These are phyloP conservation scores for Acanthococcus lagerstroemiae DNA, from an alignment of 2,888 invertebrate species.

Conservation along the genomic window DNA sequence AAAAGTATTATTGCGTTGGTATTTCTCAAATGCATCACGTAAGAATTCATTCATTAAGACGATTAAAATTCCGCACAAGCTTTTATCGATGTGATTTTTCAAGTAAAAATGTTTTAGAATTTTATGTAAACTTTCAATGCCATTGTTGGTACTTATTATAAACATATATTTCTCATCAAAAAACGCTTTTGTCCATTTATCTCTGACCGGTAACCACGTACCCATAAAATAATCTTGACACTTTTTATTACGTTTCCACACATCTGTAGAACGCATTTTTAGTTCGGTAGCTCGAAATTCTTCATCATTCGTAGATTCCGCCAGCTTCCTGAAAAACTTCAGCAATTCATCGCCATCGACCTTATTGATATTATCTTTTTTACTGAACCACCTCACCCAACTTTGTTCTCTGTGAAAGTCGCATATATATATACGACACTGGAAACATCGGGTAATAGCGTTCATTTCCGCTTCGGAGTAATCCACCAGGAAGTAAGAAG, in stretches of 20 bases:
- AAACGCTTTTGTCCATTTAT: background rate
- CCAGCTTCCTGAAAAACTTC: background rate
- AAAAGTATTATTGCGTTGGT: background rate
- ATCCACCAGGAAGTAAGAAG: background rate
- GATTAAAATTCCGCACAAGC: background rate
- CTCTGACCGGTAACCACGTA: background rate
- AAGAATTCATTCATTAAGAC: background rate
- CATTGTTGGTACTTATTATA: background rate
- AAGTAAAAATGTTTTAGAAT: background rate
- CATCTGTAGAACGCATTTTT: background rate
- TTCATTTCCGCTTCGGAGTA: background rate
- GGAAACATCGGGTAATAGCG: background rate
- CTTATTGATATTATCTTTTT: background rate
- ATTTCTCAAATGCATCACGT: background rate
- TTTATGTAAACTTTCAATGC: background rate
- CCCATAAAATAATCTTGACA: background rate
- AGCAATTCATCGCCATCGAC: background rate
- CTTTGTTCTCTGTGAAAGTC: background rate
- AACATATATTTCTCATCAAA: background rate
- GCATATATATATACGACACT: background rate
- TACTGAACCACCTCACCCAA: background rate
- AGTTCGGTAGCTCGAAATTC: background rate
- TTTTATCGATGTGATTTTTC: background rate
- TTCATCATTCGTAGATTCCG: background rate
- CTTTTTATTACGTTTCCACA: background rate